Base-by-base conservation (phyloP, 2,797 vertebrate species). In the Gymnothorax reevesii region DNA sequence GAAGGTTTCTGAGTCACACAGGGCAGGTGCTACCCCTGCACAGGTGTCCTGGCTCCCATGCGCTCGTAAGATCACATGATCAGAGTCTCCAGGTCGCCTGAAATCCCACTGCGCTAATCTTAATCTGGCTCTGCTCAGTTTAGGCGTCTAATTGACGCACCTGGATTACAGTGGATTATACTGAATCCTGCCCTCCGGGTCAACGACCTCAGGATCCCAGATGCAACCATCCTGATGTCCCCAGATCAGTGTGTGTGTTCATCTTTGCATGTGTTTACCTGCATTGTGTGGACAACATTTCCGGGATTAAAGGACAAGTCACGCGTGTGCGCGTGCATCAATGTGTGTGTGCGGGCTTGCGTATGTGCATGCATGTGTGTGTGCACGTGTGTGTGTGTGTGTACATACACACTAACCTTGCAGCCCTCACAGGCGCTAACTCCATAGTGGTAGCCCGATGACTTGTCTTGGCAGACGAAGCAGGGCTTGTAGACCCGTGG, bases 401-500 rank as follows among this genome's bases (percentile, higher is more conserved):
- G 55, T 69, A 57, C 12, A 25, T 17, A 57, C 42, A 10, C 17
- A 15, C 93, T 93, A 94, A 97, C 97, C 96, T 97, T 97, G 93
- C 97, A 97, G 91, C 97, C 97, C 87, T 97, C 97, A 52, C 97
- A 97, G 94, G 97, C 96, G 88, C 97, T 97, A 92, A 97, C 97
- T 80, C 97, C 97, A 88, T 97, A 97, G 95, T 97, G 97, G 94
- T 97, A 97, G 85, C 97, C 97, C 0, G 97, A 97, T 86, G 96
- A 97, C 85, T 97, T 97, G 94, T 97, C 97, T 91, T 97, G 96
- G 92, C 97, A 97, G 90, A 97, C 96, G 84, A 97, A 97, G 91
- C 97, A 97, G 80, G 96, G 97, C 90, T 97, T 97, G 94, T 97
- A 97, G 93, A 97, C 95, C n/a, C 97, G 95, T 80, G 97, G 97